Percentiles rank a stretch among this genome's conserved stretches.
Conservation (phyloP, 2,113 vertebrate species). For the Hemibagrus wyckioides region DNA sequence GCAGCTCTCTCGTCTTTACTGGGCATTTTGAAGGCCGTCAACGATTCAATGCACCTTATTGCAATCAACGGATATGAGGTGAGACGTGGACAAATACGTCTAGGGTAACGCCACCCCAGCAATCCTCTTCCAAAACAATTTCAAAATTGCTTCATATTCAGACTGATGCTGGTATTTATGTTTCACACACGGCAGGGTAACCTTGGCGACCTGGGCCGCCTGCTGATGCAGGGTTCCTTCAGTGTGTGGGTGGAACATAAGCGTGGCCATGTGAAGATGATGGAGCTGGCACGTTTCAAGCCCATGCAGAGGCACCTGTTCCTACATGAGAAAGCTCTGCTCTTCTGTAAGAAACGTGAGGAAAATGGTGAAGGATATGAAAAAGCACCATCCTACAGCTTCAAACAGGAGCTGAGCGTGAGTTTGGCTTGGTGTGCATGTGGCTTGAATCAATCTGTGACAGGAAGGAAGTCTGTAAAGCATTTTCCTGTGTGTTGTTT, state of each 20-base stretch:
- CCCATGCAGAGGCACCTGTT: conserved; percentile 98
- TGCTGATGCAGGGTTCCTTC: conserved; percentile 98
- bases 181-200: conserved; percentile 77
- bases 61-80: conserved; percentile 98
- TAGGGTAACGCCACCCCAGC: not conserved
- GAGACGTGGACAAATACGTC: conserved; percentile 6
- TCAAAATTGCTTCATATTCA: not conserved
- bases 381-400: conserved; percentile 97
- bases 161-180: not conserved
- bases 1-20: conserved; percentile 91
- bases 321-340: conserved; percentile 91
- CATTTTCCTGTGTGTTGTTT: not conserved
- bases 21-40: conserved; percentile 96
- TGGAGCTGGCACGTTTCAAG: conserved; percentile 95
- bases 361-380: conserved; percentile 96
- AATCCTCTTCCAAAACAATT: not conserved
- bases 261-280: conserved; percentile 94
- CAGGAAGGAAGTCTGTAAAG: not conserved
- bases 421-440: conserved; percentile 59
- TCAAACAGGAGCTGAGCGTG: conserved; percentile 92
- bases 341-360: conserved; percentile 95
- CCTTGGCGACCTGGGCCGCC: conserved; percentile 86
- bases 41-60: conserved; percentile 99
- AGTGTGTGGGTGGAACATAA: conserved; percentile 97
- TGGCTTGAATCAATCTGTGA: not conserved